Base-by-base conservation (phyloP, 2,797 vertebrate genomes). In the Argentina silus region DNA sequence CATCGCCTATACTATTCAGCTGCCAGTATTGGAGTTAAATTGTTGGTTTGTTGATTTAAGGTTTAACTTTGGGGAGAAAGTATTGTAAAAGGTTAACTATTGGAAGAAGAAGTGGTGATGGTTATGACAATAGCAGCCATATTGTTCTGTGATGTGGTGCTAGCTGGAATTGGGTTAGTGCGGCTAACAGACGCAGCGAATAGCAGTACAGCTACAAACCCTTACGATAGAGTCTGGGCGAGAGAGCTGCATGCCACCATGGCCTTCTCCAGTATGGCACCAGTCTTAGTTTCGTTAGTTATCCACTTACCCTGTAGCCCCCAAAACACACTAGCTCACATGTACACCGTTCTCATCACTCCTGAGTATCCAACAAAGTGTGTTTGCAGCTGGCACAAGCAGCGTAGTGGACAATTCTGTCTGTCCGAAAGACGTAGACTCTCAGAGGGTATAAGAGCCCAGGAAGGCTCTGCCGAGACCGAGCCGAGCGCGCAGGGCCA, bases 381-480 rank as follows among this genome's bases (percentile, higher is more conserved):
- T 8, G 47, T 27, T 90, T 87, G 91, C 90, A 93, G 90, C 90
- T 94, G 93, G 86, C 94, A 94, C 85, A 93, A 94, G 84, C 91
- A 92, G 81, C 85, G 87, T 91, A 90, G 93, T 53, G 92, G 84
- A 88, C 92, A 94, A 86, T 93, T 88, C 93, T 94, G 77, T 83
- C 73, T 92, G 85, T 91, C 88, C 88, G 73, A 88, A 78, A 85
- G 86, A 84, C 79, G 75, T 68, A 91, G 86, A 50, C 94, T 88
- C 86, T 92, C 89, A 86, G 89, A 87, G 77, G 89, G n/a, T n/a
- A 64, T 12, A 51, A 11, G 72, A 36, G 44, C 88, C 82, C 82
- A 93, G 79, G 94, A 94, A 17, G 94, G 93, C 87, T 92, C 89
- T 79, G 94, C 94, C 19, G 94, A 93, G 86, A 92, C 88, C 93